These are phyloP conservation scores for Tragelaphus imberbis DNA, from an alignment of 2,113 vertebrate genomes.

Conservation along the genomic window DNA sequence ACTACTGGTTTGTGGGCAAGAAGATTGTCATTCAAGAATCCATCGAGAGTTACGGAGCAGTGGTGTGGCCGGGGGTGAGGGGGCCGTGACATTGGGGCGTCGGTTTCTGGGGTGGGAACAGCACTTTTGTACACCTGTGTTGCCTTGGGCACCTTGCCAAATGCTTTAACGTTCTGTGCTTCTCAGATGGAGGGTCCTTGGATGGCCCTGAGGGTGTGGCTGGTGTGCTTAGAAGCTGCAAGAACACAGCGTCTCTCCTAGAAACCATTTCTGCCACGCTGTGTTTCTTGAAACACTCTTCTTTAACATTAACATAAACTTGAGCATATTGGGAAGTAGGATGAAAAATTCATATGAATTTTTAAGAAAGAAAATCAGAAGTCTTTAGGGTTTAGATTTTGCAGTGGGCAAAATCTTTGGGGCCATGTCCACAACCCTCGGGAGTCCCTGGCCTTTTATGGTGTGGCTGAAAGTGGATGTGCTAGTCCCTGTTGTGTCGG, in stretches of 20 bases:
- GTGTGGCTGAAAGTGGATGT: not conserved
- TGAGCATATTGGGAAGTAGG: not conserved
- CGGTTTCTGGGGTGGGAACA: not conserved
- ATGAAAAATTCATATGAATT: not conserved
- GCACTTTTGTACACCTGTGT: accelerated
- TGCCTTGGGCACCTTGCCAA: no score
- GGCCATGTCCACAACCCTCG: accelerated
- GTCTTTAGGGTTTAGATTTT: not conserved
- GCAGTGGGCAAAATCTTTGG: not conserved
- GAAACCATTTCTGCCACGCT: not conserved
- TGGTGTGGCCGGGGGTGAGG: conserved; percentile 85
- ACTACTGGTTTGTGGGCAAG: conserved; percentile 75
- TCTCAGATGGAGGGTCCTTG: not conserved
- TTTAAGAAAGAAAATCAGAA: not conserved
- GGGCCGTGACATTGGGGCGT: accelerated
- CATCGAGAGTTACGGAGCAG: conserved; percentile 79
- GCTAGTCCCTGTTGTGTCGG: not conserved
- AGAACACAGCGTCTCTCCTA: not conserved
- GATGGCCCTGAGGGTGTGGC: accelerated
- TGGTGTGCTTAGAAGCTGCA: not conserved
- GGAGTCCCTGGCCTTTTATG: not conserved
- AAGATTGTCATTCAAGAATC: conserved; percentile 82
- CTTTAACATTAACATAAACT: not conserved
- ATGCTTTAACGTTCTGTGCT: not conserved
- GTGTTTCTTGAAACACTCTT: not conserved